Evolutionary conservation across 2,113 vertebrate genomes (phyloP).

Genomic region (Dromiciops gliroides): DNA sequence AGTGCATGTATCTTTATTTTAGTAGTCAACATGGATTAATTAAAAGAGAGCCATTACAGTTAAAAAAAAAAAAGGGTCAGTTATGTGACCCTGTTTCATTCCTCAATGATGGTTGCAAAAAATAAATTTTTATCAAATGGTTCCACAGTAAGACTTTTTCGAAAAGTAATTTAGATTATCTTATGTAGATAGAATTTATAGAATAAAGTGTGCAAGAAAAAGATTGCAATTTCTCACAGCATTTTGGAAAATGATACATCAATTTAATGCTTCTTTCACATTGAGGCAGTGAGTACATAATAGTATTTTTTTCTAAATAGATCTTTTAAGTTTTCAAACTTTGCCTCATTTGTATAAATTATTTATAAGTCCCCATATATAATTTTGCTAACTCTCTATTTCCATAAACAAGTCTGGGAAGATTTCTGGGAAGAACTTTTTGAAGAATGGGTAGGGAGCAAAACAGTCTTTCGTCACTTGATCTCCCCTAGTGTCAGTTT

Average conservation of each 20-base stretch:
- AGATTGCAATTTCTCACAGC: not conserved
- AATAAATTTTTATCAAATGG: not conserved
- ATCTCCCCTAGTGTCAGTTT: not conserved
- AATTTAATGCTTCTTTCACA: not conserved
- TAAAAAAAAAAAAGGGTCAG: not conserved
- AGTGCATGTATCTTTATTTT: not conserved
- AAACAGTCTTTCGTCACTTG: too few species aligned
- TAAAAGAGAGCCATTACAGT: not conserved
- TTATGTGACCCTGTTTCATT: not conserved
- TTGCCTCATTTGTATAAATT: not conserved
- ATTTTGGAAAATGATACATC: not conserved
- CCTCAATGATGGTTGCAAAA: not conserved
- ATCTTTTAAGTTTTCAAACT: too few species aligned
- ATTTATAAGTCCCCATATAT: not conserved
- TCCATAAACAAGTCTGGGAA: too few species aligned
- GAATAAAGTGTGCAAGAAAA: not conserved
- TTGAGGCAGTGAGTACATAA: not conserved
- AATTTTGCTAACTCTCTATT: not conserved
- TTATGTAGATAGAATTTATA: not conserved
- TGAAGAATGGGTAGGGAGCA: too few species aligned
- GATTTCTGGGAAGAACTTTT: too few species aligned
- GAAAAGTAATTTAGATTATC: not conserved
- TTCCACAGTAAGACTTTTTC: not conserved
- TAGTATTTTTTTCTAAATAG: not conserved
- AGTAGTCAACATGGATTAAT: not conserved